Evolutionary conservation across 23 tunicate species (phyloP).

Genomic region (Halocynthia aurantium): DNA sequence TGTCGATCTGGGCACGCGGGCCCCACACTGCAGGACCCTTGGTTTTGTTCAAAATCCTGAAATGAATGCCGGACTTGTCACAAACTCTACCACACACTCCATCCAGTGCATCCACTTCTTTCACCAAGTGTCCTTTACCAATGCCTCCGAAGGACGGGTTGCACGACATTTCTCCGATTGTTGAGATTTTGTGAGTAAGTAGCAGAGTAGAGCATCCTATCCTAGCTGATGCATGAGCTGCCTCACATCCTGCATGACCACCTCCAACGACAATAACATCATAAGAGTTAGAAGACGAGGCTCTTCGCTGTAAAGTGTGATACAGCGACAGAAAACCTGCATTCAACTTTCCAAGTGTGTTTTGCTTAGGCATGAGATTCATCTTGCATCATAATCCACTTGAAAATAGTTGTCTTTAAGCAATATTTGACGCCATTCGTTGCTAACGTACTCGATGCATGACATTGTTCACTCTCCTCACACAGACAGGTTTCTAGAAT

Average conservation of each 20-base stretch:
- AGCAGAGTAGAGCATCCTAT: slow-evolving; percentile 78
- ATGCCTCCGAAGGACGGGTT: slow-evolving; percentile 97
- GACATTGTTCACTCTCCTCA: too few relatives aligned
- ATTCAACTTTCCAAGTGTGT: too few relatives aligned
- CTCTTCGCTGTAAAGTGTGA: too few relatives aligned
- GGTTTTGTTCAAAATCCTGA: slow-evolving; percentile 53
- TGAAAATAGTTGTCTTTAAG: too few relatives aligned
- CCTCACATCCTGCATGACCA: slow-evolving; percentile 99
- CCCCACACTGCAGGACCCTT: slow-evolving; percentile 99
- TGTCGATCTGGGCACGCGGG: slow-evolving; percentile 85
- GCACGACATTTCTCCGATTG: slow-evolving; percentile 97
- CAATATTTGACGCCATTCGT: too few relatives aligned
- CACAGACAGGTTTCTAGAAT: too few relatives aligned
- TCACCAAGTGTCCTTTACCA: slow-evolving; percentile 86
- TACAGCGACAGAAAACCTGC: too few relatives aligned
- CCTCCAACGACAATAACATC: slow-evolving; percentile 94
- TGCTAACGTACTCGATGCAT: too few relatives aligned
- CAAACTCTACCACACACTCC: slow-evolving; percentile 87
- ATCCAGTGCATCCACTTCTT: slow-evolving; percentile 91
- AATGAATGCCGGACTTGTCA: slow-evolving; percentile 89
- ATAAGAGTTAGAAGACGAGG: slow-evolving; percentile 6
- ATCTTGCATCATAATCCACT: too few relatives aligned
- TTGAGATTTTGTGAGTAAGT: slow-evolving; percentile 68
- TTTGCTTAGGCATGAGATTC: too few relatives aligned
- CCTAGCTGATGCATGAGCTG: slow-evolving; percentile 90